A percentile compares a stretch with the other conserved stretches of the same genome.
Conservation (phyloP, 2,113 vertebrate genomes). For the Actenoides lindsayi region DNA sequence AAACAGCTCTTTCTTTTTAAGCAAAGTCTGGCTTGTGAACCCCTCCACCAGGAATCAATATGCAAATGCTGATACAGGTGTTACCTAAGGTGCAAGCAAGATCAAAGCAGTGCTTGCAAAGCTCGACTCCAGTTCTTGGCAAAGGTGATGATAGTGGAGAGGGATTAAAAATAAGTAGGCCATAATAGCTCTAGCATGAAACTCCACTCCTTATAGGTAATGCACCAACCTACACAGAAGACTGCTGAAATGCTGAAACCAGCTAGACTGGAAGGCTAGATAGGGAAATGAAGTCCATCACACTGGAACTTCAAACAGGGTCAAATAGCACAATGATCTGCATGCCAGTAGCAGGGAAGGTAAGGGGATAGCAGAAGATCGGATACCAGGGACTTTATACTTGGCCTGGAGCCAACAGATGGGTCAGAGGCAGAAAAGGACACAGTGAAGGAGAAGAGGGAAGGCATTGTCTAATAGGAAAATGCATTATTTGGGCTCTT, state of each 20-base stretch:
- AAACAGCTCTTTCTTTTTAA: slow-evolving; percentile 1
- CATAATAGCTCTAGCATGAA: slow-evolving; percentile 23
- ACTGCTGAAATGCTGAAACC: slow-evolving; percentile 37
- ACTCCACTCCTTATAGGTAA: background rate
- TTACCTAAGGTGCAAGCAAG: slow-evolving; percentile 6
- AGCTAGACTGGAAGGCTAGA: slow-evolving; percentile 20
- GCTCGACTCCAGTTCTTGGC: background rate
- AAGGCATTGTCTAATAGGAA: background rate
- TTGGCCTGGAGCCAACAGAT: slow-evolving; percentile 6
- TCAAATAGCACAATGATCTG: slow-evolving; percentile 28
- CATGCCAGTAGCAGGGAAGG: background rate
- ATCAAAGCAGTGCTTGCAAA: slow-evolving; percentile 19
- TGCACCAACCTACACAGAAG: background rate
- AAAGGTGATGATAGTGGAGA: slow-evolving; percentile 1
- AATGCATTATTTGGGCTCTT: background rate
- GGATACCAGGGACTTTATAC: background rate
- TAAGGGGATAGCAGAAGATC: slow-evolving; percentile 45
- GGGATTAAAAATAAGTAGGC: slow-evolving; percentile 43
- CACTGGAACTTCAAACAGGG: background rate
- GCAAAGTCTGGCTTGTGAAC: background rate
- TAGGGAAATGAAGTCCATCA: background rate
- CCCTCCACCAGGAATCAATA: background rate
- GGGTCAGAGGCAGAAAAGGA: background rate
- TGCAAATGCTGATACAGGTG: background rate
- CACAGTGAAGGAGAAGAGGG: background rate